Evolutionary conservation across 2,113 vertebrate genomes (phyloP).

Genomic region (Sylvia atricapilla): DNA sequence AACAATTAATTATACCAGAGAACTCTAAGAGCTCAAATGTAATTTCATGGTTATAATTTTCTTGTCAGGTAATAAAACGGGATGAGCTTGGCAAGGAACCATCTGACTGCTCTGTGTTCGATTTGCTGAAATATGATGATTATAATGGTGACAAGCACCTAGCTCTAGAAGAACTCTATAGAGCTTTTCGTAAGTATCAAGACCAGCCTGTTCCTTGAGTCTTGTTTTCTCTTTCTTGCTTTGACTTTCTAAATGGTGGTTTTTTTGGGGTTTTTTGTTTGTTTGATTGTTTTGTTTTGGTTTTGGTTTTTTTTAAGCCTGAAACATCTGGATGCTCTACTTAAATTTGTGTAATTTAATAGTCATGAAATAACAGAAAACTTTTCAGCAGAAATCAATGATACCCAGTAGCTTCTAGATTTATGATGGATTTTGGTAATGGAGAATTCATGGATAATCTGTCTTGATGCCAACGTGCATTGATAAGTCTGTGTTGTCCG

Average conservation of each 20-base stretch:
- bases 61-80: conserved; percentile 89
- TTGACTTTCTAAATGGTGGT: neutral
- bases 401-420: neutral
- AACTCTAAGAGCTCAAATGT: conserved; percentile 39
- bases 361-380: neutral
- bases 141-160: conserved; percentile 85
- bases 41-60: conserved; percentile 71
- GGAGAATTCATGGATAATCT: neutral
- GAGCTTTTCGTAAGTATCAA: conserved; percentile 87
- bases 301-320: neutral
- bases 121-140: conserved; percentile 93
- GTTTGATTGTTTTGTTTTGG: too few relatives aligned
- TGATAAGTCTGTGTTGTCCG: neutral
- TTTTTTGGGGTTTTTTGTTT: too few relatives aligned
- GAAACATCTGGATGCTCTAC: neutral
- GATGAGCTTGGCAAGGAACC: conserved; percentile 83
- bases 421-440: neutral
- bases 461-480: neutral
- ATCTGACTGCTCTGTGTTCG: conserved; percentile 87
- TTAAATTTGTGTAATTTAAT: neutral
- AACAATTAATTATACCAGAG: conserved; percentile 61
- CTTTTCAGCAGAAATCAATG: neutral
- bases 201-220: neutral
- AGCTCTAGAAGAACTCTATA: conserved; percentile 89
- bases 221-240: neutral